Evolutionary conservation across 2,797 vertebrate genomes (phyloP), one percentile per base, ranked within the genome.

Genomic region (Acanthurus leucopareius): DNA sequence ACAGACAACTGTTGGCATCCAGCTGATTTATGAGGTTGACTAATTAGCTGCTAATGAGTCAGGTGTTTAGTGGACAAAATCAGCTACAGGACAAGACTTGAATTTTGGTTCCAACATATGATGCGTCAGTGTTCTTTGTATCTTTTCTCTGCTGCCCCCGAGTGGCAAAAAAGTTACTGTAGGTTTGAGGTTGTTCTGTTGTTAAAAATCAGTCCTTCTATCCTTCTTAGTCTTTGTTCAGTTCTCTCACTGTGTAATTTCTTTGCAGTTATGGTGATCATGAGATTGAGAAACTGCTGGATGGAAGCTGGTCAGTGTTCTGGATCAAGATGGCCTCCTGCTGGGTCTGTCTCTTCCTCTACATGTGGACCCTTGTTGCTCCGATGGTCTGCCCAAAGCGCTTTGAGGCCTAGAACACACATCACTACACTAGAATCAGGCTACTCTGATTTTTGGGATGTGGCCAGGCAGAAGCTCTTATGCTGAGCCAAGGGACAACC

Each of bases 291-390:
- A 96, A 95, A 77, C 95, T 99, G 82, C 94, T 99, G 87, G 96
- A 95, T 0, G 97, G 96, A 14, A 99, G 96, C 92, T 96, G 94
- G 97, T 99, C 98, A 0, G 96, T 97, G 81, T 99, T 97, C 95
- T 99, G 98, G 98, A 95, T 99, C 90, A 99, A 99, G 94, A 98
- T 99, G 97, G 95, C 76, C 0, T 99, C 97, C 72, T 98, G 97
- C 76, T 99, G 98, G 98, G 80, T 97, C 57, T 99, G 98, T 79
- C 95, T 99, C 49, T 15, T 95, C 47, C 70, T 99, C 47, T 99
- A 99, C 89, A 92, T 97, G 82, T 94, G 94, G 90, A 99, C 98
- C 47, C 96, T 99, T 44, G 8, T 96, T 2, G 97, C 96, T 10
- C 98, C 98, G 3, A 94, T 99, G 79, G 95, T 98, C 87, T 97